Conservation (phyloP, 2,797 vertebrate species). For the Chromis chromis region DNA sequence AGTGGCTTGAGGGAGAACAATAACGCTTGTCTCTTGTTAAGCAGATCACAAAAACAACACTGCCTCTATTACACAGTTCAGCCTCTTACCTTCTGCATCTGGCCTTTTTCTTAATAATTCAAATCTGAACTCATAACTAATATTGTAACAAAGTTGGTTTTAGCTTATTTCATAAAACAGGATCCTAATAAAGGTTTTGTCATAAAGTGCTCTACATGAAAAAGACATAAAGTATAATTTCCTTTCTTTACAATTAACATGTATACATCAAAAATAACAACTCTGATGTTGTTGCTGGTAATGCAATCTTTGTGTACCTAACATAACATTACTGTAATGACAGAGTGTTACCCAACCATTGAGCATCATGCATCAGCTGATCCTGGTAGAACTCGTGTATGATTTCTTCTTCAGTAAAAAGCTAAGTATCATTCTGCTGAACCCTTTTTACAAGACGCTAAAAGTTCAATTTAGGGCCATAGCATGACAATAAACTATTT, state of each 20-base stretch:
- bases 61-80: conserved; percentile 24
- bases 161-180: neutral
- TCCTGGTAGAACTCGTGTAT: neutral
- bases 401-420: neutral
- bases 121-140: neutral
- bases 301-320: neutral
- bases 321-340: conserved; percentile 49
- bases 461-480: neutral
- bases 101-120: neutral
- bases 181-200: neutral
- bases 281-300: conserved; percentile 2
- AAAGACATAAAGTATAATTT: neutral
- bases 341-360: conserved; percentile 12
- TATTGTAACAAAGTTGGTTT: neutral
- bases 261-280: conserved; percentile 3
- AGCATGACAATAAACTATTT: neutral
- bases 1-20: conserved; percentile 37
- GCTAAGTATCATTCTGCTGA: conserved; percentile 1
- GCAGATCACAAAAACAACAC: conserved; percentile 36
- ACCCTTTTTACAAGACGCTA: neutral
- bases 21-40: conserved; percentile 27
- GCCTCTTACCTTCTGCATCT: neutral
- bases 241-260: neutral
- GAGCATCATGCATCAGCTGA: conserved; percentile 25
- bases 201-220: neutral